phyloP scores from a whole-genome alignment of 2,888 invertebrate species.

The Phengaris alcon region DNA sequence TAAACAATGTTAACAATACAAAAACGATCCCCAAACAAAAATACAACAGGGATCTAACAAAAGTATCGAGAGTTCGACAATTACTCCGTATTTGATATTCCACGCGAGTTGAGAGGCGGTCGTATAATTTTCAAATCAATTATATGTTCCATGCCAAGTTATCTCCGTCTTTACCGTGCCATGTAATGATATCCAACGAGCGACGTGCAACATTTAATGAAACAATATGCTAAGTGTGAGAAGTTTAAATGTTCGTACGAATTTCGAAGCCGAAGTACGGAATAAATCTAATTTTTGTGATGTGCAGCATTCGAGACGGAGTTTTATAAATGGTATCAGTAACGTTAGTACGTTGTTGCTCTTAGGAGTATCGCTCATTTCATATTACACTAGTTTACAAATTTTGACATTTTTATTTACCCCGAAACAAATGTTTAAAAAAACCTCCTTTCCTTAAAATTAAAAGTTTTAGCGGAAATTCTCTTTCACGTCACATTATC shows the following conservation, averaged over 20 bases:
- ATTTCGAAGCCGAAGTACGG: slow-evolving; percentile 65
- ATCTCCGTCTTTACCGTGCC: slow-evolving; percentile 37
- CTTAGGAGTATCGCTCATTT: no score
- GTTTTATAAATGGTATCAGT: slow-evolving; percentile 54
- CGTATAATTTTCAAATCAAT: slow-evolving; percentile 53
- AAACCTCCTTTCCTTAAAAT: no score
- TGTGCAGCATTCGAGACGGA: slow-evolving; percentile 54
- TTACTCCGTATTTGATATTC: slow-evolving; percentile 50
- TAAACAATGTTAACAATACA: slow-evolving; percentile 5
- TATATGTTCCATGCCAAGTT: slow-evolving; percentile 44
- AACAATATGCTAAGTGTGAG: slow-evolving; percentile 54
- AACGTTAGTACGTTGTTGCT: neutral
- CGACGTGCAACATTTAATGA: slow-evolving; percentile 39
- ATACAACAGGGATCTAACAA: slow-evolving; percentile 6
- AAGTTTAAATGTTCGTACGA: slow-evolving; percentile 63
- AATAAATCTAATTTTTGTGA: slow-evolving; percentile 74
- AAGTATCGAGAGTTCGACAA: slow-evolving; percentile 56
- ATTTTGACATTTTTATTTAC: no score
- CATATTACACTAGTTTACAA: no score
- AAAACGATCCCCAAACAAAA: neutral
- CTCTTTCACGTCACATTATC: no score
- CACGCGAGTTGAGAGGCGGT: slow-evolving; percentile 49
- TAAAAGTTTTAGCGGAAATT: no score
- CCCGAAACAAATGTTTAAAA: no score
- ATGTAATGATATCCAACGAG: slow-evolving; percentile 27